phyloP scores from a whole-genome alignment of 2,888 invertebrate species.

The Heliconius charithonia region DNA sequence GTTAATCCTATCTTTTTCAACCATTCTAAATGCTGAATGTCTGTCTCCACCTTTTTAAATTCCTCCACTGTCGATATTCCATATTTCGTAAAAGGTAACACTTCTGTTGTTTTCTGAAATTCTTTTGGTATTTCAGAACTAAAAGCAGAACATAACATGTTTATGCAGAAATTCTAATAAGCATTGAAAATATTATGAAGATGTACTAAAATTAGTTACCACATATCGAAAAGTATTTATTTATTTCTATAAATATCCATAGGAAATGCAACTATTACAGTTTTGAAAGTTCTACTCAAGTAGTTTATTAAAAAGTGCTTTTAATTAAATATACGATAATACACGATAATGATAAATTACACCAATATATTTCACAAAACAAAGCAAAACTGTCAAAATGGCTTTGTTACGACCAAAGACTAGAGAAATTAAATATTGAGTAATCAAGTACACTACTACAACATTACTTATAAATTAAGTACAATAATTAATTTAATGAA shows the following conservation, averaged over 20 bases:
- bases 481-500: too few species aligned
- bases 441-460: neutral
- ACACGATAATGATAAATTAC: conserved; percentile 4
- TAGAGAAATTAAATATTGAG: neutral
- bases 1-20: conserved; percentile 77
- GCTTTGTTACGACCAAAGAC: conserved; percentile 28
- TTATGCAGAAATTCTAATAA: conserved; percentile 6
- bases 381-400: conserved; percentile 33
- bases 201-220: conserved; percentile 14
- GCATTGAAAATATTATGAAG: conserved; percentile 3
- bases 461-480: neutral
- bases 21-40: conserved; percentile 70
- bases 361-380: conserved; percentile 28
- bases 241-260: conserved; percentile 2
- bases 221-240: conserved; percentile 13
- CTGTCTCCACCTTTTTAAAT: conserved; percentile 69
- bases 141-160: conserved; percentile 44
- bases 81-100: conserved; percentile 71
- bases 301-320: neutral
- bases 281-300: neutral
- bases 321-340: neutral
- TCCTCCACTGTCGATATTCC: conserved; percentile 74
- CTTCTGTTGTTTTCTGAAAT: conserved; percentile 70
- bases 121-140: conserved; percentile 74
- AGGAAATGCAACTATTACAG: neutral